Conservation (phyloP, 2,888 invertebrate genomes). For the Agrenia bidenticulata region DNA sequence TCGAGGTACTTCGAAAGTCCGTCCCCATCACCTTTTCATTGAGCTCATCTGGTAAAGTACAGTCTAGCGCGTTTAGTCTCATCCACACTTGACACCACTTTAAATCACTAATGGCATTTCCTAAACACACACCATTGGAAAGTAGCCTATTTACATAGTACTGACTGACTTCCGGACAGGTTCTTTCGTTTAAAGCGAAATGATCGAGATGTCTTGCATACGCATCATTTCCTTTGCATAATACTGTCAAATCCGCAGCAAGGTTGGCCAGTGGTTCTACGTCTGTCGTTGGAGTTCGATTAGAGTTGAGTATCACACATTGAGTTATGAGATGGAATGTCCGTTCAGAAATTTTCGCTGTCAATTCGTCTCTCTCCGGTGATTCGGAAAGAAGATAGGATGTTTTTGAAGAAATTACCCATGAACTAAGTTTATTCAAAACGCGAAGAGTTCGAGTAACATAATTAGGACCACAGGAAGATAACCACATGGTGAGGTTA, state of each 20-base stretch:
- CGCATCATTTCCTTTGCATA: constrained; percentile 13
- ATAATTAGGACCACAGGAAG: constrained; percentile 37
- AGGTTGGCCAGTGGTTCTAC: constrained; percentile 42
- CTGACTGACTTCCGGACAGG: constrained; percentile 38
- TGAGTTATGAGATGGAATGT: constrained; percentile 27
- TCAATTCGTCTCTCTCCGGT: constrained; percentile 24
- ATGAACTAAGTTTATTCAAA: constrained; percentile 27
- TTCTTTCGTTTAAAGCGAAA: constrained; percentile 40
- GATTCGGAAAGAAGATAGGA: neutral
- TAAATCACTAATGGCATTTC: constrained; percentile 15
- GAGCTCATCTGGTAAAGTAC: constrained; percentile 24
- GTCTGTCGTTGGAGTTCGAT: constrained; percentile 34
- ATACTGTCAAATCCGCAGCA: constrained; percentile 43
- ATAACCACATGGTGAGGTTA: constrained; percentile 45
- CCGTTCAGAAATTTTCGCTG: constrained; percentile 22
- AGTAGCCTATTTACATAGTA: constrained; percentile 34
- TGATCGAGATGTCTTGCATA: constrained; percentile 29
- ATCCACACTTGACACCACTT: constrained; percentile 45
- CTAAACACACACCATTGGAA: neutral
- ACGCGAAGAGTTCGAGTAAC: constrained; percentile 39
- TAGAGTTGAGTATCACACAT: constrained; percentile 22
- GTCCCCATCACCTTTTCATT: constrained; percentile 19
- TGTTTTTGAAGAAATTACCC: constrained; percentile 22
- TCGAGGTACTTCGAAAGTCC: constrained; percentile 23
- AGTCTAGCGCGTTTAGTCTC: constrained; percentile 32